Evolutionary conservation across 2,113 vertebrate genomes (phyloP).

Genomic region (Xenopus laevis): DNA sequence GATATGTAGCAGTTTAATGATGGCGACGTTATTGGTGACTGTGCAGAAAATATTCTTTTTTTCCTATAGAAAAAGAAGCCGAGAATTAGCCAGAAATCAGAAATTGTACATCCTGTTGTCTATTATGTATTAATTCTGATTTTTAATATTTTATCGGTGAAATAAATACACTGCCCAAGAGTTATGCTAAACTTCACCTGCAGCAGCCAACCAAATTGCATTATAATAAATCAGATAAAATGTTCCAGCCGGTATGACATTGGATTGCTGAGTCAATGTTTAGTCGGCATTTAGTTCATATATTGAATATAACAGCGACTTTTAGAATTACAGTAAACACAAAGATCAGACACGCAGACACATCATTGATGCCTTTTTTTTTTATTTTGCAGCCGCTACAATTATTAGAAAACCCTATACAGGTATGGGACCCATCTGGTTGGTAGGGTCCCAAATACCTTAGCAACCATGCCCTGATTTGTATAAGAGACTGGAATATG

Average conservation of each 20-base stretch:
- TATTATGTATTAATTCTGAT: neutral
- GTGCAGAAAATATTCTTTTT: neutral
- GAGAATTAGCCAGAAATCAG: neutral
- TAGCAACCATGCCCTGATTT: no score
- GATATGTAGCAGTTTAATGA: neutral
- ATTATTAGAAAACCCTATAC: no score
- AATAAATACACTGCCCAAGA: neutral
- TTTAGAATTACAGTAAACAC: no score
- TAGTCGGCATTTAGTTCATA: no score
- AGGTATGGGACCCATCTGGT: no score
- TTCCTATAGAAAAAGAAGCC: neutral
- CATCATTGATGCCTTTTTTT: no score
- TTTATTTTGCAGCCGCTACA: no score
- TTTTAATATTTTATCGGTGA: neutral
- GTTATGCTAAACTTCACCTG: neutral
- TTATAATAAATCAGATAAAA: conserved; percentile 2
- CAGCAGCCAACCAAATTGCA: neutral
- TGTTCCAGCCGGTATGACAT: neutral
- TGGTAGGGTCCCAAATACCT: no score
- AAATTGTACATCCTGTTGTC: neutral
- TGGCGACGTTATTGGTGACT: neutral
- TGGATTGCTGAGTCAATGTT: neutral
- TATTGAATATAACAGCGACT: no score
- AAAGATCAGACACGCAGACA: no score
- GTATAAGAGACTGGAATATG: no score